phyloP scores from a whole-genome alignment of 2,113 vertebrate species.

The Entelurus aequoreus region DNA sequence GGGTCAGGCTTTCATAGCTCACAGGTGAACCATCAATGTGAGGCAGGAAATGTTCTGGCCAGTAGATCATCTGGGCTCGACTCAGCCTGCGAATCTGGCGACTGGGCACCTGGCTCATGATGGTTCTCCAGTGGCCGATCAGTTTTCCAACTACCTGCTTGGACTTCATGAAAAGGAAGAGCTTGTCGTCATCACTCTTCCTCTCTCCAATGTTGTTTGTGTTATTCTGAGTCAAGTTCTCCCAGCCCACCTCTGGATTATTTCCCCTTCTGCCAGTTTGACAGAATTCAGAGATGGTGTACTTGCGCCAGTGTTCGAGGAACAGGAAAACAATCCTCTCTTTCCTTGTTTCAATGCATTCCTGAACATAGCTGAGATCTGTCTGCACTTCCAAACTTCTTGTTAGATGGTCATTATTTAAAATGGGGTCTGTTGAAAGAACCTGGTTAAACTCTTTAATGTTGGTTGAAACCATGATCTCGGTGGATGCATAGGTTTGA shows the following conservation, averaged over 20 bases:
- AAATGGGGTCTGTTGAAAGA: slow-evolving; percentile 53
- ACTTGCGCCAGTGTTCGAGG: slow-evolving; percentile 90
- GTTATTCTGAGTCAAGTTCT: slow-evolving; percentile 54
- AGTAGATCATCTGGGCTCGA: slow-evolving; percentile 80
- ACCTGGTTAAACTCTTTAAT: slow-evolving; percentile 54
- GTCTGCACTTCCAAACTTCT: slow-evolving; percentile 70
- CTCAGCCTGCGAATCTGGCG: slow-evolving; percentile 76
- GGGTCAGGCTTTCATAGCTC: slow-evolving; percentile 82
- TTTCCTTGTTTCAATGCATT: slow-evolving; percentile 81
- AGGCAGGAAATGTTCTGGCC: slow-evolving; percentile 94
- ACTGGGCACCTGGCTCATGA: slow-evolving; percentile 81
- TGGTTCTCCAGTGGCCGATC: slow-evolving; percentile 84
- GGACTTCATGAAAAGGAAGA: slow-evolving; percentile 83
- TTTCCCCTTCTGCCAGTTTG: slow-evolving; percentile 46
- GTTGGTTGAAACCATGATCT: slow-evolving; percentile 47
- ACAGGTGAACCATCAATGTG: slow-evolving; percentile 76
- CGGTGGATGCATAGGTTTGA: slow-evolving; percentile 46
- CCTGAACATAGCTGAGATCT: slow-evolving; percentile 75
- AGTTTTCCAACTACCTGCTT: slow-evolving; percentile 83
- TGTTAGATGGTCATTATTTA: slow-evolving; percentile 69
- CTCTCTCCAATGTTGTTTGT: slow-evolving; percentile 31
- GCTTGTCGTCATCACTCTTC: slow-evolving; percentile 73
- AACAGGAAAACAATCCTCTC: slow-evolving; percentile 89
- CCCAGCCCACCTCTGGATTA: slow-evolving; percentile 48
- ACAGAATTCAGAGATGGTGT: slow-evolving; percentile 74